phyloP scores from a whole-genome alignment of 2,888 invertebrate species.

The Spodoptera picta region DNA sequence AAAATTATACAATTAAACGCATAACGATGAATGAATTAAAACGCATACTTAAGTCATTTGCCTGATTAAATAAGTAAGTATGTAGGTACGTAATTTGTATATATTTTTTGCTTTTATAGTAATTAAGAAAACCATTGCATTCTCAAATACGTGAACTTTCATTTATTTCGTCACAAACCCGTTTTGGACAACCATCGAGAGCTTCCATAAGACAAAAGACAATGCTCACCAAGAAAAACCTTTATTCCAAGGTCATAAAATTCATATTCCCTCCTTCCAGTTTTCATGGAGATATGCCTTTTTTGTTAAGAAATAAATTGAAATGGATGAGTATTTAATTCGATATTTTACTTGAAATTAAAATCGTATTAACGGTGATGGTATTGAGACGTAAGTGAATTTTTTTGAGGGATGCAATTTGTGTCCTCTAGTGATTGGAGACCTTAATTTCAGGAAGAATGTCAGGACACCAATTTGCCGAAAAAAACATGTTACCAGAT shows the following conservation, averaged over 20 bases:
- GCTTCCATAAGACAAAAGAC: conserved; percentile 23
- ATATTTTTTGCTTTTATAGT: conserved; percentile 45
- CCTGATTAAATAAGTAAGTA: conserved; percentile 39
- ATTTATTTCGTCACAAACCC: conserved; percentile 60
- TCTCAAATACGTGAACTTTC: conserved; percentile 64
- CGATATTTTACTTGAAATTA: conserved; percentile 76
- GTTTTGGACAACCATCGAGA: conserved; percentile 66
- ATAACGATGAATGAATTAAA: conserved; percentile 38
- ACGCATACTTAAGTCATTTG: conserved; percentile 54
- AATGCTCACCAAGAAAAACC: conserved; percentile 1
- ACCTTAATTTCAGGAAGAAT: conserved; percentile 31
- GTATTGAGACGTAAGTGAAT: conserved; percentile 55
- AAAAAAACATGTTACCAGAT: too few species aligned
- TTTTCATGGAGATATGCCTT: conserved; percentile 24
- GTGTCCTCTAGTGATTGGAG: conserved; percentile 42
- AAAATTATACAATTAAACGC: conserved; percentile 50
- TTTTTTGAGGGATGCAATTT: conserved; percentile 48
- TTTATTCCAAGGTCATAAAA: conserved; percentile 14
- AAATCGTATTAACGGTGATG: conserved; percentile 71
- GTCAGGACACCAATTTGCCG: neutral
- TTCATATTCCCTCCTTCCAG: conserved; percentile 11
- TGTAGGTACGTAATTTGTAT: conserved; percentile 26
- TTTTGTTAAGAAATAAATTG: conserved; percentile 66
- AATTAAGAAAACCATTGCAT: conserved; percentile 66
- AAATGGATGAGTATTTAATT: conserved; percentile 78